Percentiles rank a stretch among this genome's conserved stretches.
These are phyloP conservation scores for Thaumatotibia leucotreta DNA, from an alignment of 1,140 invertebrate species.

Conservation along the genomic window DNA sequence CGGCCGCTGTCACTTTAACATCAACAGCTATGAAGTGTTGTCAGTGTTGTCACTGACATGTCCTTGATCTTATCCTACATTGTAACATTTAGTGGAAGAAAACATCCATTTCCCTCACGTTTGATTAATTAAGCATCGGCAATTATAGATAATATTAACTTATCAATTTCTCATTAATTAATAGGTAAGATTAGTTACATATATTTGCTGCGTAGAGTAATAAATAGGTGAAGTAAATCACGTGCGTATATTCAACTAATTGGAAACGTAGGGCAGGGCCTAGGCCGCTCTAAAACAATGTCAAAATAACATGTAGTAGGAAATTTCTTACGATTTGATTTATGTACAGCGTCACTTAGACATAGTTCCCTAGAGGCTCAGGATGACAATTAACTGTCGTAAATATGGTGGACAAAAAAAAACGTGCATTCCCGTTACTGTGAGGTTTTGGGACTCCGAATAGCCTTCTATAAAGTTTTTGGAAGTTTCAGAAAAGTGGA, in stretches of 20 bases:
- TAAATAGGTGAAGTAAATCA: background rate
- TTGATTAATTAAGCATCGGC: background rate
- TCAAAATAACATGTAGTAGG: too few species aligned
- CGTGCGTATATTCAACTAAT: background rate
- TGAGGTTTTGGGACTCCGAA: too few species aligned
- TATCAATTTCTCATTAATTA: background rate
- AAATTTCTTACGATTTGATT: too few species aligned
- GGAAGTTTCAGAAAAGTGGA: too few species aligned
- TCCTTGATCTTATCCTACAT: background rate
- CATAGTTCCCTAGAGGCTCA: too few species aligned
- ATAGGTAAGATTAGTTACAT: background rate
- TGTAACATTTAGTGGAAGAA: background rate
- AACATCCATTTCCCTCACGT: background rate
- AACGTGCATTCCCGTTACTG: too few species aligned
- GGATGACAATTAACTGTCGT: too few species aligned
- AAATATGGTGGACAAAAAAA: too few species aligned
- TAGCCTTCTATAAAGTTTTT: too few species aligned
- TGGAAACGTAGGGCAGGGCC: too few species aligned
- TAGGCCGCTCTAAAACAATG: too few species aligned
- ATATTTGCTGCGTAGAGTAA: constrained; percentile 17
- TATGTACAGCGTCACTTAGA: too few species aligned
- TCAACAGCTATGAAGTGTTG: background rate
- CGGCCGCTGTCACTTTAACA: background rate
- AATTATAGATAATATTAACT: constrained; percentile 15
- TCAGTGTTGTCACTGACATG: background rate